Conservation (phyloP, 2,888 invertebrate species). For the Megamerina dolium region DNA sequence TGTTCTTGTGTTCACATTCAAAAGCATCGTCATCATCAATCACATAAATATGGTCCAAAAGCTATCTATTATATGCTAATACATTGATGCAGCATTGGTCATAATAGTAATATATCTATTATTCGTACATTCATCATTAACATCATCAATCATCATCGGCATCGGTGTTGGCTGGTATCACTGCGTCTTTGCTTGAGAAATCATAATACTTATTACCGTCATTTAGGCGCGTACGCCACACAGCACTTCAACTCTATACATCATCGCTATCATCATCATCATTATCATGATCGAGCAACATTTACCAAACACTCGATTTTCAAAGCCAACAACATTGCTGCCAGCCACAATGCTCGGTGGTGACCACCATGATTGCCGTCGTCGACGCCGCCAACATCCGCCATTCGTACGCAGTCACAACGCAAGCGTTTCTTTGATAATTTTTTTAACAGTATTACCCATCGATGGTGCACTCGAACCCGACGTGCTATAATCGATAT, state of each 20-base stretch:
- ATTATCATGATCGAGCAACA: no score
- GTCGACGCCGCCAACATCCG: constrained; percentile 10
- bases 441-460: constrained; percentile 82
- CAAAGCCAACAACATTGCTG: no score
- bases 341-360: background rate
- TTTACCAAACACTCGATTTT: no score
- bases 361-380: constrained; percentile 1
- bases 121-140: no score
- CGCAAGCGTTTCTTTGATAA: constrained; percentile 77
- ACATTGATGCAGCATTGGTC: no score
- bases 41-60: no score
- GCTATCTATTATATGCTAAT: no score
- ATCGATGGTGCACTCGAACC: constrained; percentile 75
- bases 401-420: constrained; percentile 54
- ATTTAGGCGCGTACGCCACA: background rate
- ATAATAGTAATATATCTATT: no score
- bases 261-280: background rate
- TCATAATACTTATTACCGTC: constrained; percentile 19
- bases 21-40: no score
- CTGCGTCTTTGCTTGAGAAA: constrained; percentile 20
- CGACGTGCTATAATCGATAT: constrained; percentile 76
- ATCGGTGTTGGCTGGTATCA: no score
- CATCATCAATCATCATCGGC: no score
- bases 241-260: background rate
- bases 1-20: no score